Base-by-base conservation (phyloP, 2,888 invertebrate species). In the Oscheius sp. region DNA sequence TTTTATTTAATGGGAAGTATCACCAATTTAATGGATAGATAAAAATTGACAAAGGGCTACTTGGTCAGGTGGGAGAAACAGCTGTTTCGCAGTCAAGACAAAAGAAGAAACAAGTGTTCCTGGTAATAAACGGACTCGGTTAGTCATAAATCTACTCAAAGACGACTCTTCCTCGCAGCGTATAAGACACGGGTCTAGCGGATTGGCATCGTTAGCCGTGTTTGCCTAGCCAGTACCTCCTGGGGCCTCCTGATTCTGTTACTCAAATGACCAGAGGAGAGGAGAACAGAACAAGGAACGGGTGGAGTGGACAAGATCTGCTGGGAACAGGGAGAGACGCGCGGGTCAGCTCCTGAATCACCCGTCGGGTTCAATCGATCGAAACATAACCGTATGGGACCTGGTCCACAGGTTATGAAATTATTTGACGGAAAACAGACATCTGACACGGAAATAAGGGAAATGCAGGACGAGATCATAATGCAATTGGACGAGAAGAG, bases 141-240 rank as follows among this genome's bases (percentile, higher is more conserved):
- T n/a, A n/a, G n/a, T n/a, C n/a, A n/a, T n/a, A n/a, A n/a, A n/a
- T n/a, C n/a, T n/a, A n/a, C n/a, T n/a, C n/a, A n/a, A n/a, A n/a
- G n/a, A n/a, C n/a, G n/a, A n/a, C n/a, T n/a, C n/a, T n/a, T n/a
- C n/a, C n/a, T n/a, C n/a, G n/a, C n/a, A n/a, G n/a, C n/a, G n/a
- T n/a, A n/a, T n/a, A n/a, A n/a, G n/a, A n/a, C n/a, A n/a, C n/a
- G n/a, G n/a, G n/a, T 17, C 20, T 17, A n/a, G n/a, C n/a, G n/a
- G n/a, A 54, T 54, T 54, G 54, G 54, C 54, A 54, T 54, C 54
- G 54, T 54, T 54, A 54, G 54, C 54, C 32, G 17, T 54, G 54
- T 54, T 54, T 54, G 54, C 54, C 20, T 54, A 54, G 51, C 30
- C 30, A 20, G 54, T 54, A 54, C 54, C 54, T 54, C 33, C 54